Evolutionary conservation across 2,888 invertebrate genomes (phyloP), one percentile per base, ranked within the genome.

Genomic region (Eupithecia centaureata): DNA sequence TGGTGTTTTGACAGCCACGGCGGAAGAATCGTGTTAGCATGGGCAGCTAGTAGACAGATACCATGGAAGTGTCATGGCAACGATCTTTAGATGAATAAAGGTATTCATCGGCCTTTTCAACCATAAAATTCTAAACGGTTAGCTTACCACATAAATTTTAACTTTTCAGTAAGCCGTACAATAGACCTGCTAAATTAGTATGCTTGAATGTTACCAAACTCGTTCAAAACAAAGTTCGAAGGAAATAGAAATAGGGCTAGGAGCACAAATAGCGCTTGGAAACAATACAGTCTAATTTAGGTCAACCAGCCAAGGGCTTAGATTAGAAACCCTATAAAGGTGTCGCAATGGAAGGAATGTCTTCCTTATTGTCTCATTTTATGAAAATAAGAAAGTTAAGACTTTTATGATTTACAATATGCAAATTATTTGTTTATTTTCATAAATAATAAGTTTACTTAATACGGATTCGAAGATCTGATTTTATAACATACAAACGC

Each of bases 1-100:
- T 86, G 80, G 80, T 91, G 91, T 92, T 92, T 82, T 92, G 92
- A 92, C 92, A 88, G 79, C 77, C 76, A 82, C 80, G 79, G 82
- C 90, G 91, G 90, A 89, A 89, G 88, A 81, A 73, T 42, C 84
- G 78, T 69, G 83, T 90, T 89, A 89, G 80, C 77, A 79, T 78
- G 79, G 80, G 77, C 76, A 76, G 71, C 73, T 73, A 68, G 68
- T 38, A n/a, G n/a, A n/a, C n/a, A n/a, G n/a, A n/a, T n/a, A 70
- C 58, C 52, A 52, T 52, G 27, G 27, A 52, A 1, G 7, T 42
- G 0, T 60, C 60, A 73, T 67, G 72, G 70, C 65, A 67, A 67
- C 60, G 62, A 60, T 27, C 47, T 35, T 67, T n/a, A n/a, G 5
- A 38, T 3, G 18, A 4, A 15, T 25, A 13, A 51, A 25, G n/a